These are phyloP conservation scores for Eulemur rubriventer DNA, from an alignment of 2,797 vertebrate species.

Conservation along the genomic window DNA sequence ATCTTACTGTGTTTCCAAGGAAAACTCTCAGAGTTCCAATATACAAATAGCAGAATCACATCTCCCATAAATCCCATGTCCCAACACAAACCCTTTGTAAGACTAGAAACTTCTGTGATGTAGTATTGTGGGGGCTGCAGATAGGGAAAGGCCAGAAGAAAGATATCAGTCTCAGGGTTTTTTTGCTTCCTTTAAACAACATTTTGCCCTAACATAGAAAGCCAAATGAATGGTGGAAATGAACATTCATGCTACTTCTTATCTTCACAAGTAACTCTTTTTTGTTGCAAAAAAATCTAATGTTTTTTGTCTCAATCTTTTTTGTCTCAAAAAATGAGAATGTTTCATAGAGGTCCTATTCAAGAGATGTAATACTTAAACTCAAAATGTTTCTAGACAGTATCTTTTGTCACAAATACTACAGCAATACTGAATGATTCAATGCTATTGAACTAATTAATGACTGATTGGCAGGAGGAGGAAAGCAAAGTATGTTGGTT, in stretches of 20 bases:
- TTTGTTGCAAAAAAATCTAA: background rate
- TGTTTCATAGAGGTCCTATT: background rate
- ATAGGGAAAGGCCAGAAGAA: background rate
- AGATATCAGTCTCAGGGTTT: background rate
- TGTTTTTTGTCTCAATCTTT: no score
- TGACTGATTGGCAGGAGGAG: background rate
- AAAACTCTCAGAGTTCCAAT: background rate
- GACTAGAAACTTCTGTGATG: background rate
- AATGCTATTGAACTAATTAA: background rate
- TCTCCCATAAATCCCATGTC: background rate
- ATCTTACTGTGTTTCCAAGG: constrained; percentile 28
- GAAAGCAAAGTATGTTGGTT: background rate
- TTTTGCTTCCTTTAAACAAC: background rate
- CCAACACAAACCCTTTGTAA: background rate
- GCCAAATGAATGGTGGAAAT: background rate
- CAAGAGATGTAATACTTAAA: constrained; percentile 11
- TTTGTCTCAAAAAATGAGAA: background rate
- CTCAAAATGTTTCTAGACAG: constrained; percentile 8
- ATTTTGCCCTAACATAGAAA: background rate
- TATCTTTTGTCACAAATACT: constrained; percentile 12
- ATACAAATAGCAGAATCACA: background rate
- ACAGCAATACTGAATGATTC: background rate
- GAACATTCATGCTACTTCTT: background rate
- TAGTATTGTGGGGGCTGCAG: background rate
- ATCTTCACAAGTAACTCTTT: constrained; percentile 2